These are phyloP conservation scores for Crenuchus spilurus DNA, from an alignment of 2,797 vertebrate genomes.

Conservation along the genomic window DNA sequence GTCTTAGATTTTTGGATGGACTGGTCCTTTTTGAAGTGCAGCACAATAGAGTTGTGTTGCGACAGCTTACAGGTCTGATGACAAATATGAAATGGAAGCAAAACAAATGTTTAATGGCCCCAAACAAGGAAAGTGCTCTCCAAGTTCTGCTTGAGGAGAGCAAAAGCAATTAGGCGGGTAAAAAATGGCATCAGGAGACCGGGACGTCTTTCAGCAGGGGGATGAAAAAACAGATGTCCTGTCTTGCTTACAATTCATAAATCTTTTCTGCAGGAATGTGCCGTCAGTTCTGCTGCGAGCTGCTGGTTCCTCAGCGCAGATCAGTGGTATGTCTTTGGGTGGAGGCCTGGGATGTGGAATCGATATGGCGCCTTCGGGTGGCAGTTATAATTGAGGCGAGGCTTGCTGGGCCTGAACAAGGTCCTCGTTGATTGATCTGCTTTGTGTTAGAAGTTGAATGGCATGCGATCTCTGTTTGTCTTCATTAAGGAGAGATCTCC, in stretches of 20 bases:
- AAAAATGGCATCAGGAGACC: conserved; percentile 50
- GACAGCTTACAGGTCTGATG: conserved; percentile 28
- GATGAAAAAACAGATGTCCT: conserved; percentile 62
- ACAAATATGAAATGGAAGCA: conserved; percentile 43
- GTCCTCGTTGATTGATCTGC: conserved; percentile 1
- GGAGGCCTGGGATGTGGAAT: not conserved
- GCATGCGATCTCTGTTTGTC: conserved; percentile 16
- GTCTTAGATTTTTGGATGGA: too few species aligned
- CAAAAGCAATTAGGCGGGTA: conserved; percentile 57
- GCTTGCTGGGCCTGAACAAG: not conserved
- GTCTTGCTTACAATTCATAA: conserved; percentile 59
- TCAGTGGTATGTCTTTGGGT: too few species aligned
- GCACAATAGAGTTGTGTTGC: not conserved
- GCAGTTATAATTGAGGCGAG: not conserved
- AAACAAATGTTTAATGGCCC: conserved; percentile 50
- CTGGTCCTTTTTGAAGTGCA: too few species aligned
- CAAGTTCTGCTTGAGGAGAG: conserved; percentile 38
- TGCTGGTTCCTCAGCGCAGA: conserved; percentile 52
- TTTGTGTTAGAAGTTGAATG: conserved; percentile 8
- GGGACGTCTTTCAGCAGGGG: conserved; percentile 54
- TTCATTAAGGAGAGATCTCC: conserved; percentile 20
- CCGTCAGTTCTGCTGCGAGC: conserved; percentile 40
- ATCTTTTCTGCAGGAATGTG: conserved; percentile 55
- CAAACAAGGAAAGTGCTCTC: conserved; percentile 45
- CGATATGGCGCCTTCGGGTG: not conserved